phyloP scores from a whole-genome alignment of 1,140 invertebrate species.

The Oscheius sp. region DNA sequence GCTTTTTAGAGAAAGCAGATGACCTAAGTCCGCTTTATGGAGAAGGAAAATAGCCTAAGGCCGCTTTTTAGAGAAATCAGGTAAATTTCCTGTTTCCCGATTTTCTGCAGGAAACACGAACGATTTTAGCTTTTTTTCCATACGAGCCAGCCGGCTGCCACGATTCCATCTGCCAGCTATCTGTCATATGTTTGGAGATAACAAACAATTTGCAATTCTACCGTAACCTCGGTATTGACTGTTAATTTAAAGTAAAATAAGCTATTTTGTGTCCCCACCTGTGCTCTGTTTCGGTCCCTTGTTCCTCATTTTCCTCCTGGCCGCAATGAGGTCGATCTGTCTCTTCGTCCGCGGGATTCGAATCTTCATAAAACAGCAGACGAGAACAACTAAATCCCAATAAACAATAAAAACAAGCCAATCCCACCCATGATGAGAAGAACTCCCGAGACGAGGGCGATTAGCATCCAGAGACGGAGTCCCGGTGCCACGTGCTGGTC shows the following conservation, averaged over 20 bases:
- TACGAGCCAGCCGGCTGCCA: no score
- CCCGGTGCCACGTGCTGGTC: conserved; percentile 59
- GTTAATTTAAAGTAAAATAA: no score
- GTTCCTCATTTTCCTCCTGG: conserved; percentile 49
- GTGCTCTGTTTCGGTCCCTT: conserved; percentile 1
- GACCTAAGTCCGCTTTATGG: background rate
- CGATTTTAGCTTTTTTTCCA: no score
- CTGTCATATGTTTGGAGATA: no score
- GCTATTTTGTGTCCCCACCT: background rate
- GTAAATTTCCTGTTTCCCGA: no score
- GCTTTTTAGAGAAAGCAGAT: no score
- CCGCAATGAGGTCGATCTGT: conserved; percentile 58
- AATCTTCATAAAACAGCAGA: conserved; percentile 57
- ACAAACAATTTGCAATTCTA: no score
- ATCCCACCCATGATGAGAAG: conserved; percentile 55
- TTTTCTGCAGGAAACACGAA: no score
- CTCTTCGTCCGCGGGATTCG: conserved; percentile 56
- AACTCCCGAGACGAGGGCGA: conserved; percentile 53
- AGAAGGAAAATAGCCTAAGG: no score
- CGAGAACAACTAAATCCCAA: conserved; percentile 50
- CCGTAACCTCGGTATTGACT: no score
- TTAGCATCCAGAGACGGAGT: conserved; percentile 58
- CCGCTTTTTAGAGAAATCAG: no score
- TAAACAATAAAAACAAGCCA: conserved; percentile 1
- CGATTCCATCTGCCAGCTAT: no score